Evolutionary conservation across 2,113 vertebrate species (phyloP).

Genomic region (Kryptolebias marmoratus): DNA sequence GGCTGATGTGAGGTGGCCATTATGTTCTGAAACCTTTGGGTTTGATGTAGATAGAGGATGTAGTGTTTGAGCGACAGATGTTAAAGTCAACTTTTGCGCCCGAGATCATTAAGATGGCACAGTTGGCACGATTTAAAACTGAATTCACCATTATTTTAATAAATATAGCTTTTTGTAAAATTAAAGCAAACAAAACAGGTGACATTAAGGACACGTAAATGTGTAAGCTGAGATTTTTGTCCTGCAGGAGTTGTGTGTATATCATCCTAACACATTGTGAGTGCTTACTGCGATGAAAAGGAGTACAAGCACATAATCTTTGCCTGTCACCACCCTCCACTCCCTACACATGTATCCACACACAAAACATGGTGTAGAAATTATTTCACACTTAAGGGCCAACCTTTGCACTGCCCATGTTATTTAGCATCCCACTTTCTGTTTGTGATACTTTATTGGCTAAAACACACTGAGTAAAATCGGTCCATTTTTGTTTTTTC

Average conservation of each 20-base stretch:
- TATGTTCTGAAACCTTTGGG: slow-evolving; percentile 44
- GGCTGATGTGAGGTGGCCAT: slow-evolving; percentile 54
- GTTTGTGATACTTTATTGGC: not conserved
- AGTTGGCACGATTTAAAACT: not conserved
- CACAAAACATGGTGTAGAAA: not conserved
- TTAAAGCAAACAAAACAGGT: not conserved
- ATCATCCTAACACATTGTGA: slow-evolving; percentile 35
- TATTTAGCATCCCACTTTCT: not conserved
- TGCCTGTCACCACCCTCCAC: slow-evolving; percentile 62
- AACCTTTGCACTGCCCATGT: not conserved
- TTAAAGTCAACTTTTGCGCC: slow-evolving; percentile 34
- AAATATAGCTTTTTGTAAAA: not conserved
- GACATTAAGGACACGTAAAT: slow-evolving; percentile 12
- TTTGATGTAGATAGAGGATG: slow-evolving; percentile 33
- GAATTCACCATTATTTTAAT: too few species aligned
- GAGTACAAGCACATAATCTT: slow-evolving; percentile 60
- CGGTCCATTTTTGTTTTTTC: slow-evolving; percentile 7
- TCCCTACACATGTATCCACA: slow-evolving; percentile 15
- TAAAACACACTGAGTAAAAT: slow-evolving; percentile 8
- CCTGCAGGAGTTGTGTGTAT: slow-evolving; percentile 31
- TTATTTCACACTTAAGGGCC: not conserved
- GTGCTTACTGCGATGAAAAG: slow-evolving; percentile 54
- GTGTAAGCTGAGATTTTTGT: not conserved
- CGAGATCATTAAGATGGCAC: slow-evolving; percentile 9
- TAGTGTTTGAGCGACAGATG: slow-evolving; percentile 54